Base-by-base conservation (phyloP, 1,140 invertebrate genomes). In the Drosophila bocqueti region DNA sequence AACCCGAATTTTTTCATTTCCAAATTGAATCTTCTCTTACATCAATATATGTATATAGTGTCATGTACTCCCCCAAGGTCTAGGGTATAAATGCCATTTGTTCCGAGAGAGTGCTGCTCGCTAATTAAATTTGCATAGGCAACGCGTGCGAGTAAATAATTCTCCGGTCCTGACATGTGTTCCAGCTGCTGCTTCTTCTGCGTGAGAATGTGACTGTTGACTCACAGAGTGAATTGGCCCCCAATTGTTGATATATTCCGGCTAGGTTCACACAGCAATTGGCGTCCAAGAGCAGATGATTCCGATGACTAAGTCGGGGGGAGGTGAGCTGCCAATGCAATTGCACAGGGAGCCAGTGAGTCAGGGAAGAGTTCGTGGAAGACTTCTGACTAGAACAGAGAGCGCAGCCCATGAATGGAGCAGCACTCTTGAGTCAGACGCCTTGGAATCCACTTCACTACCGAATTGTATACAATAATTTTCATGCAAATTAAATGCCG, bases 181-280 rank as follows among this genome's bases (percentile, higher is more conserved):
- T 76, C 21, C 18, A 46, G 45, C 62, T 49, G 18, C 61, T 18
- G 55, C 15, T 36, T 16, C 18, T 24, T 24, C 65, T 59, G 54
- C 67, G 73, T 74, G 68, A 50, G 69, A 85, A 82, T 76, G 76
- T 72, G 79, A 86, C 64, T 85, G 58, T 65, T 86, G 83, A 86
- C 50, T 86, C 83, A 87, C 49, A 54, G 50, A 57, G n/a, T 42
- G 50, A 54, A 54, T 54, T 54, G 59, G 60, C 63, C 46, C 47
- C 60, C 76, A 80, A 66, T 72, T 60, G 67, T 72, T 73, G 46
- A 29, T 67, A 64, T 82, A 29, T 82, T 59, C 67, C 63, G 61
- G 63, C 67, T 72, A 59, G 78, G 72, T 83, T 86, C 83, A 71
- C 80, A 87, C 80, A 86, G 63, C 76, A 86, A 83, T 87, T 87